Conservation (phyloP, 2,888 invertebrate genomes). For the Drosophila cyrtoloma region DNA sequence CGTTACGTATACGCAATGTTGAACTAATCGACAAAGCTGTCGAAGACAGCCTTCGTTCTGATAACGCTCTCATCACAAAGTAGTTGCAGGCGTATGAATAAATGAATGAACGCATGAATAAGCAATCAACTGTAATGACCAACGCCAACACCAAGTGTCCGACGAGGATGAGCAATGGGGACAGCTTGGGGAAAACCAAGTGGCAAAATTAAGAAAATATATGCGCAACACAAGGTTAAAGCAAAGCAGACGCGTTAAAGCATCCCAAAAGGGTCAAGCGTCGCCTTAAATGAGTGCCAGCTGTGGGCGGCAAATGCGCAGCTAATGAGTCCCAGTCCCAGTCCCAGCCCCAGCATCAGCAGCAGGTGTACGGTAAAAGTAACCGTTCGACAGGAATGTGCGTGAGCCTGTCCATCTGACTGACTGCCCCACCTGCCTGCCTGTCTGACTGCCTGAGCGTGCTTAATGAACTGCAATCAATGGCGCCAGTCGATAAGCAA, state of each 20-base stretch:
- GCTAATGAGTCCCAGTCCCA: constrained; percentile 64
- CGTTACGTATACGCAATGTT: constrained; percentile 40
- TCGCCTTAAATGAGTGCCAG: constrained; percentile 24
- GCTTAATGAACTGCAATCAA: constrained; percentile 81
- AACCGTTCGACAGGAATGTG: constrained; percentile 33
- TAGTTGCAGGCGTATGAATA: constrained; percentile 67
- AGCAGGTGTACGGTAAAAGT: constrained; percentile 48
- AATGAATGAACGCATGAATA: constrained; percentile 79
- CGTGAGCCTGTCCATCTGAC: constrained; percentile 34
- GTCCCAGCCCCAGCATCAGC: constrained; percentile 31
- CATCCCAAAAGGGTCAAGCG: constrained; percentile 50
- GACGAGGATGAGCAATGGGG: not conserved
- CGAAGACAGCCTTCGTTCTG: constrained; percentile 24
- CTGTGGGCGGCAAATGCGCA: constrained; percentile 31
- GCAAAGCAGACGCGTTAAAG: constrained; percentile 34
- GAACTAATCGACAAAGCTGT: constrained; percentile 20
- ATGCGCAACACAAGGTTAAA: constrained; percentile 53
- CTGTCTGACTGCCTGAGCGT: constrained; percentile 47
- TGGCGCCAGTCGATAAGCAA: constrained; percentile 75
- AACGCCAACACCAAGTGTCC: constrained; percentile 31
- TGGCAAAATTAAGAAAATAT: constrained; percentile 63
- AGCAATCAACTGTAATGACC: constrained; percentile 76
- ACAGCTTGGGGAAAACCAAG: not conserved
- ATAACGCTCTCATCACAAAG: constrained; percentile 54
- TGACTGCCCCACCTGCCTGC: not conserved